phyloP scores from a whole-genome alignment of 2,888 invertebrate species.

The Alviniconcha strummeri region DNA sequence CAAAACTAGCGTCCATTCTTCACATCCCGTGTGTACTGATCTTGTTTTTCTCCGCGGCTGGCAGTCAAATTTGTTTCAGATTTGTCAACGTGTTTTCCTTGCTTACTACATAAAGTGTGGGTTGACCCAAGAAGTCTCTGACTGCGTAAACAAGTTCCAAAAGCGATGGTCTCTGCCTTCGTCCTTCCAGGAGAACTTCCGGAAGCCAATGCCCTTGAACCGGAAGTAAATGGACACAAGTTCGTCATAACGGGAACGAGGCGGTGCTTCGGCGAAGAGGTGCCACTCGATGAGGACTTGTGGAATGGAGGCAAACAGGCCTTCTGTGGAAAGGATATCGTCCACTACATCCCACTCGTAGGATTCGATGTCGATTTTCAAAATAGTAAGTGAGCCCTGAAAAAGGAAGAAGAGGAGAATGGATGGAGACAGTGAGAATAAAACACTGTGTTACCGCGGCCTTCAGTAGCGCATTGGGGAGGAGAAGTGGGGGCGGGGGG shows the following conservation, averaged over 20 bases:
- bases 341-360: slow-evolving; percentile 27
- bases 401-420: not conserved
- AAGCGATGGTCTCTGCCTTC: not conserved
- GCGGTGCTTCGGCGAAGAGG: slow-evolving; percentile 23
- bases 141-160: not conserved
- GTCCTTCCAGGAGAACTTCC: not conserved
- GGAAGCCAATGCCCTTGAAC: slow-evolving; percentile 12
- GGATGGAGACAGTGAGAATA: too few relatives aligned
- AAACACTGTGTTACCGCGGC: too few relatives aligned
- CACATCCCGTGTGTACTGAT: too few relatives aligned
- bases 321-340: slow-evolving; percentile 4
- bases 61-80: too few relatives aligned
- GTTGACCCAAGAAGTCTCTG: slow-evolving; percentile 19
- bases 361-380: slow-evolving; percentile 34
- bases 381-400: slow-evolving; percentile 19
- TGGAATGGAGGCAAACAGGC: slow-evolving; percentile 7
- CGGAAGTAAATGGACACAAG: not conserved
- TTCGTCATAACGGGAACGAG: slow-evolving; percentile 13
- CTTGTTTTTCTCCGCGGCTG: too few relatives aligned
- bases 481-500: too few relatives aligned
- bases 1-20: too few relatives aligned
- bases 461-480: too few relatives aligned
- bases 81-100: too few relatives aligned
- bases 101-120: not conserved
- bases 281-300: slow-evolving; percentile 36